Conservation (phyloP, 2,888 invertebrate genomes). For the Leptogaster cylindrica region DNA sequence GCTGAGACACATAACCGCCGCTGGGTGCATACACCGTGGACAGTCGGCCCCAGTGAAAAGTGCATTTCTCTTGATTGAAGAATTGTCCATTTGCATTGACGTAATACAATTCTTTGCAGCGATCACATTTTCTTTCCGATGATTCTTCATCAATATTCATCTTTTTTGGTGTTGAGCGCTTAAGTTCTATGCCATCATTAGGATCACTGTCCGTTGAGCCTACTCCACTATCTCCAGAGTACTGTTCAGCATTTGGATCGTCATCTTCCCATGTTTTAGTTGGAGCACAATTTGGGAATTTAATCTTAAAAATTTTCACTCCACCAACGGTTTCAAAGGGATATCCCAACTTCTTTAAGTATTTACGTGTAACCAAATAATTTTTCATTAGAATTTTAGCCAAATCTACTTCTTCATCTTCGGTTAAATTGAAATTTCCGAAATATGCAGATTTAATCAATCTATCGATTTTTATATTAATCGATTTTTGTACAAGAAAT, state of each 20-base stretch:
- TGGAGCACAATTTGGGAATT: slow-evolving; percentile 58
- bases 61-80: slow-evolving; percentile 75
- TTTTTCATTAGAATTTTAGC: slow-evolving; percentile 65
- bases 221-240: slow-evolving; percentile 65
- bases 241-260: slow-evolving; percentile 42
- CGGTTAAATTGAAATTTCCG: slow-evolving; percentile 54
- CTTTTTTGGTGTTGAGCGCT: no score
- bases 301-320: slow-evolving; percentile 69
- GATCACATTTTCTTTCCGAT: slow-evolving; percentile 67
- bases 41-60: slow-evolving; percentile 90
- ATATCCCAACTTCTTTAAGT: slow-evolving; percentile 73
- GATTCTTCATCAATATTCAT: slow-evolving; percentile 52
- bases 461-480: slow-evolving; percentile 2
- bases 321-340: slow-evolving; percentile 72
- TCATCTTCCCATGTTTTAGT: slow-evolving; percentile 46
- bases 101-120: slow-evolving; percentile 76
- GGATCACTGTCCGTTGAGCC: slow-evolving; percentile 67
- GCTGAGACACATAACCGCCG: slow-evolving; percentile 54
- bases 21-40: slow-evolving; percentile 61
- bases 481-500: background rate
- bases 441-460: background rate
- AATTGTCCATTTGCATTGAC: slow-evolving; percentile 76
- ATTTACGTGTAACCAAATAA: slow-evolving; percentile 69
- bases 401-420: slow-evolving; percentile 66
- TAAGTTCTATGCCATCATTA: no score